These are phyloP conservation scores for Pteronotus mesoamericanus DNA, from an alignment of 2,797 vertebrate genomes.

Conservation along the genomic window DNA sequence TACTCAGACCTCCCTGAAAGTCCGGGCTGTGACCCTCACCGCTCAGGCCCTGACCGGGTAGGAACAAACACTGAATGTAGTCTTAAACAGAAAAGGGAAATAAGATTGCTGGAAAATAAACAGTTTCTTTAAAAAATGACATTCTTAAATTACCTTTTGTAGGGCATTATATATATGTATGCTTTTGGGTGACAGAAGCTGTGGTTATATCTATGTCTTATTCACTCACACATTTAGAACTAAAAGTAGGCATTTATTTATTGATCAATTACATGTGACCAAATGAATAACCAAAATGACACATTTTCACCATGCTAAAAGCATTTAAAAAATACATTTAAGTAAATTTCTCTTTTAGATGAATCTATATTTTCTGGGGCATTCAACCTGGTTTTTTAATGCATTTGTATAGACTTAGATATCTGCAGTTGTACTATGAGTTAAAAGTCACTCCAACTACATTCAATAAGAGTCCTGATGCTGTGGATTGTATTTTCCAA, in stretches of 20 bases:
- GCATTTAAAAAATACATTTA: background rate
- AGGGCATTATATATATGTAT: background rate
- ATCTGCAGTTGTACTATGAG: background rate
- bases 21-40: background rate
- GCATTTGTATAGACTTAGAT: background rate
- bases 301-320: background rate
- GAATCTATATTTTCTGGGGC: background rate
- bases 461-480: background rate
- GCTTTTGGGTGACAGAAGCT: background rate
- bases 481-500: background rate
- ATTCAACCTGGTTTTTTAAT: background rate
- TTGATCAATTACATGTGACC: background rate
- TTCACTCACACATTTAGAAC: background rate
- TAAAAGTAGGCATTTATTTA: background rate
- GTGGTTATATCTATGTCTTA: background rate
- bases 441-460: background rate
- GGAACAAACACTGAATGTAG: background rate
- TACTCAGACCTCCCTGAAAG: rapidly evolving
- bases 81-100: background rate
- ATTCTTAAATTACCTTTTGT: background rate
- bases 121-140: background rate
- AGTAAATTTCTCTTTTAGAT: background rate
- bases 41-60: background rate
- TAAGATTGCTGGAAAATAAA: background rate
- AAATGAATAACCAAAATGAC: background rate